Evolutionary conservation across 1,140 invertebrate genomes (phyloP), one percentile per base, ranked within the genome.

Genomic region (Brachionus sp.): DNA sequence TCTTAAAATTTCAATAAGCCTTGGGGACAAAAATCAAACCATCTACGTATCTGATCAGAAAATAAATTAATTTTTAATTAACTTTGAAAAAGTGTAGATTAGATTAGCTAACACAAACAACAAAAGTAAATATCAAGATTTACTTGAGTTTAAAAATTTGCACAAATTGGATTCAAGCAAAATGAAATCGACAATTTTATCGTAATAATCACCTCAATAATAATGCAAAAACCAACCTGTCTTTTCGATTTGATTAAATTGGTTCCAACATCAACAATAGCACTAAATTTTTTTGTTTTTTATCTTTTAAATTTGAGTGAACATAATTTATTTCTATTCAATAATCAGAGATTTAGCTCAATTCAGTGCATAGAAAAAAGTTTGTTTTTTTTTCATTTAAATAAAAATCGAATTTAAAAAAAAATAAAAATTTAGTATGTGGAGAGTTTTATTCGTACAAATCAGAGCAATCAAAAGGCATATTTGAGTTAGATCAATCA

Each of bases 381-480:
- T 70, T 19, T 19, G 1, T 39, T 37, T 64, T 29, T 25, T 25
- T 29, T 64, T 23, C 7, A 23, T 64, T 23, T 64, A 23, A 25
- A 25, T 7, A 29, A 29, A 25, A 12, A 9, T 29, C 5, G 4
- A 29, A 7, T 23, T 64, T 25, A 64, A 25, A 42, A 42, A 42
- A 10, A 2, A 42, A 3, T 39, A 39, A 19, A n/a, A 23, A 37
- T 19, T n/a, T 50, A 78, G 75, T 78, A 6, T 78, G 75, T 19
- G 75, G 75, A 23, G 75, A 78, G 37, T 78, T 50, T 46, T 57
- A 57, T 78, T 62, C 77, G 9, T n/a, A 42, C 2, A 64, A 62
- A 66, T 66, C 16, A 16, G 37, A 39, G 3, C 10, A 16, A 37
- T 44, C 46, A 23, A 66, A 57, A 50, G 77, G 77, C 16, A 39